Evolutionary conservation across 1,140 invertebrate species (phyloP).

Genomic region (Zaprionus gabonicus): DNA sequence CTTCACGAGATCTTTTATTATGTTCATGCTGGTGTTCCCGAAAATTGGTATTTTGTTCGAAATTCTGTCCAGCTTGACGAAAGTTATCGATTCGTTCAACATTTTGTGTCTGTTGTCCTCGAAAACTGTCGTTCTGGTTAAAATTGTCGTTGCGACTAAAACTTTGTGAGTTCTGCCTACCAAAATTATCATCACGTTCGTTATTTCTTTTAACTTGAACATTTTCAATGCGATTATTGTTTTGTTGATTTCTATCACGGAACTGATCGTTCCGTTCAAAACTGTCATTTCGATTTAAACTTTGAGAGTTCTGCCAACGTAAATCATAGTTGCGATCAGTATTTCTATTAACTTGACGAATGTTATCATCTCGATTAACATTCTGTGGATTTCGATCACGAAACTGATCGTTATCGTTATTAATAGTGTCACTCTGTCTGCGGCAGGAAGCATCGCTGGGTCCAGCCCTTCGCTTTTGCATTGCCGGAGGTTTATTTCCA

Average conservation of each 20-base stretch:
- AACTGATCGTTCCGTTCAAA: neutral
- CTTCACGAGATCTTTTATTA: neutral
- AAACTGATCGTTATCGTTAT: neutral
- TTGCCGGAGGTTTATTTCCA: neutral
- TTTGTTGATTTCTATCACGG: neutral
- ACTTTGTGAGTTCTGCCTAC: neutral
- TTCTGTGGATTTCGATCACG: neutral
- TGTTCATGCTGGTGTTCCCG: neutral
- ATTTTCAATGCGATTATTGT: neutral
- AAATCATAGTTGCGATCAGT: neutral
- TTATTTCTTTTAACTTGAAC: neutral
- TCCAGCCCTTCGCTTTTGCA: neutral
- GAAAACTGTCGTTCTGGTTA: neutral
- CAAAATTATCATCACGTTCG: slow-evolving; percentile 3
- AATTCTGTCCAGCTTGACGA: neutral
- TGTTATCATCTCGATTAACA: neutral
- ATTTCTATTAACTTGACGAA: neutral
- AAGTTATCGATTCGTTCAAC: neutral
- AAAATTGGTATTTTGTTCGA: neutral
- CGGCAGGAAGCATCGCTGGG: neutral
- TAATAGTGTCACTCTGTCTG: neutral
- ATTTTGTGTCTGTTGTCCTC: too few relatives aligned
- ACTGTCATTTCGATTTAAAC: neutral
- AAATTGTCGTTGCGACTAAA: neutral
- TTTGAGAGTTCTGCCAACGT: neutral